Conservation (phyloP, 2,797 vertebrate species). For the Scolopax bukidnonensis region DNA sequence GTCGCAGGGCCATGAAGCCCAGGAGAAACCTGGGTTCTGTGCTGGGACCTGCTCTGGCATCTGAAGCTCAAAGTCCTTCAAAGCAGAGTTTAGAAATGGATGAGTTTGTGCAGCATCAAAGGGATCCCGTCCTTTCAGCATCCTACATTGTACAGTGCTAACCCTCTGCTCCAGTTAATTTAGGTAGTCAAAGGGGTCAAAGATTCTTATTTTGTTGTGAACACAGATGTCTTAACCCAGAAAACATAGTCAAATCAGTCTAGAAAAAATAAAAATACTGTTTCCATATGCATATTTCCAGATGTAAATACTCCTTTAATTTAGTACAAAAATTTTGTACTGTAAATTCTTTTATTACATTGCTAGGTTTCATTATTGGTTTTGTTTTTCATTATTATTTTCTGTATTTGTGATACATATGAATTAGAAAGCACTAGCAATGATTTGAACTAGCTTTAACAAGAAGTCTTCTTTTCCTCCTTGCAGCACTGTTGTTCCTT, state of each 20-base stretch:
- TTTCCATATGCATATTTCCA: background rate
- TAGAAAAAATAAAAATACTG: background rate
- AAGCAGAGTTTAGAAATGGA: background rate
- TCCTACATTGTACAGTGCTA: background rate
- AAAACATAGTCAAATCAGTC: background rate
- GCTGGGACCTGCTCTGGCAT: background rate
- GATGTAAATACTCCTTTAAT: background rate
- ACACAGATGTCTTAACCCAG: background rate
- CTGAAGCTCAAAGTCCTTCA: background rate
- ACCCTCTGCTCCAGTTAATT: background rate
- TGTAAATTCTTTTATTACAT: background rate
- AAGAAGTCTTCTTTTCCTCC: background rate
- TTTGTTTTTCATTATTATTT: background rate
- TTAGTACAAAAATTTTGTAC: background rate
- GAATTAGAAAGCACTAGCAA: background rate
- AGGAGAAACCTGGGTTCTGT: background rate
- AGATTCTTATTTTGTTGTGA: background rate
- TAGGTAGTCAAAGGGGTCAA: background rate
- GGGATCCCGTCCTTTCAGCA: background rate
- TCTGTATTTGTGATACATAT: background rate
- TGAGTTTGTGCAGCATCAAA: background rate
- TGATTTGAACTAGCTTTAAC: background rate
- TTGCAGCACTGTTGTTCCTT: background rate
- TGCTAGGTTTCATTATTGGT: background rate
- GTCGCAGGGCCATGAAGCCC: fast-evolving